A percentile compares a stretch with the other conserved stretches of the same genome.
Conservation (phyloP, 2,113 vertebrate genomes). For the Meleagris gallopavo region DNA sequence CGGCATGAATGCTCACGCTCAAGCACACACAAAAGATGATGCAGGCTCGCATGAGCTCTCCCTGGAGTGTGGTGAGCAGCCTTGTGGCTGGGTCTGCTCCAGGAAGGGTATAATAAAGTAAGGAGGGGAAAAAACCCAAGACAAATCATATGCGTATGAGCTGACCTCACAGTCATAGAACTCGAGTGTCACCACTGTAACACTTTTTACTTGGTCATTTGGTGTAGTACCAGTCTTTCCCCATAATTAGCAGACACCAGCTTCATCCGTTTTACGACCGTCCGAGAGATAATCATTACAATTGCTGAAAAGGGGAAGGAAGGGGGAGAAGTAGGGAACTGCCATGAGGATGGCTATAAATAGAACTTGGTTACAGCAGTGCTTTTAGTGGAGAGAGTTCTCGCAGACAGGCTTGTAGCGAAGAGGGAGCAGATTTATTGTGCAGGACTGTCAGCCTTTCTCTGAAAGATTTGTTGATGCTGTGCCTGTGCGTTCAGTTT, state of each 20-base stretch:
- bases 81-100: background rate
- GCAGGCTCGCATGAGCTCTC: background rate
- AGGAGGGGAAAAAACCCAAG: background rate
- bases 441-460: slow-evolving; percentile 50
- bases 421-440: slow-evolving; percentile 62
- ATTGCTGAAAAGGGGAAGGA: background rate
- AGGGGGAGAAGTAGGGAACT: background rate
- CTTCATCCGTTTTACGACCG: background rate
- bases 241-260: background rate
- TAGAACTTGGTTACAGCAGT: slow-evolving; percentile 40
- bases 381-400: slow-evolving; percentile 55
- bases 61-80: background rate
- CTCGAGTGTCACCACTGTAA: background rate
- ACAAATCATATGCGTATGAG: background rate
- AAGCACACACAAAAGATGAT: rapidly evolving
- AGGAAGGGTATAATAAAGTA: background rate
- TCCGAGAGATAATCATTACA: background rate
- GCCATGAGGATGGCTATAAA: slow-evolving; percentile 50
- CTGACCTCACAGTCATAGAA: background rate
- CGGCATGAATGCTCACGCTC: background rate
- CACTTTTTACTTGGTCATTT: background rate
- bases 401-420: slow-evolving; percentile 32
- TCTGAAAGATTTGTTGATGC: slow-evolving; percentile 50
- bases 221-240: background rate
- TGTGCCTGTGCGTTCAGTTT: slow-evolving; percentile 41